Conservation (phyloP, 2,888 invertebrate species). For the Amphimallon solstitiale region DNA sequence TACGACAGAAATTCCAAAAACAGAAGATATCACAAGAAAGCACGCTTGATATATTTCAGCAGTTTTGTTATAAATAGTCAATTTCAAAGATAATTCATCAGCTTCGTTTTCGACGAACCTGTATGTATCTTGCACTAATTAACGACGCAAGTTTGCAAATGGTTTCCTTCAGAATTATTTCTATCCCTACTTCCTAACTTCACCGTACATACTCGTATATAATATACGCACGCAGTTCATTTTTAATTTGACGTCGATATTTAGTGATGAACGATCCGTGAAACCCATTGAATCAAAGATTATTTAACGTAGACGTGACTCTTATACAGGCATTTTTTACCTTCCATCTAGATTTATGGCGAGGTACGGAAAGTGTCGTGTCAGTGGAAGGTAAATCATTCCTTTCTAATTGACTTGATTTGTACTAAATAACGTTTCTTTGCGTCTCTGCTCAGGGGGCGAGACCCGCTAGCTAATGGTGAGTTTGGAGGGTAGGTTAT, state of each 20-base stretch:
- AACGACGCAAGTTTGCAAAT: no score
- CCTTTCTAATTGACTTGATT: conserved; percentile 31
- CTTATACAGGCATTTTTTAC: conserved; percentile 18
- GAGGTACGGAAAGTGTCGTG: conserved; percentile 28
- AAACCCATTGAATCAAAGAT: conserved; percentile 22
- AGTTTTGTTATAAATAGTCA: no score
- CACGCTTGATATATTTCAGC: no score
- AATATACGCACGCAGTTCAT: no score
- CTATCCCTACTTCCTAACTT: no score
- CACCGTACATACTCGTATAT: no score
- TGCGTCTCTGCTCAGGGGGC: conserved; percentile 10
- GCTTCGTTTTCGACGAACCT: no score
- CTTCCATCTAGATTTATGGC: conserved; percentile 19
- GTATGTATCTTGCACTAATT: no score
- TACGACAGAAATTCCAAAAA: no score
- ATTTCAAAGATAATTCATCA: no score
- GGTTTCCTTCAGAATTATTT: no score
- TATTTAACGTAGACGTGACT: conserved; percentile 29
- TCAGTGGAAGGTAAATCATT: conserved; percentile 27
- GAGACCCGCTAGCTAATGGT: conserved; percentile 20
- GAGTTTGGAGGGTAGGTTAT: conserved; percentile 22
- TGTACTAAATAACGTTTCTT: conserved; percentile 32
- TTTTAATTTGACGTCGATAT: background rate
- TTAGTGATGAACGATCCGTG: conserved; percentile 19
- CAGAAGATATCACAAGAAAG: no score